A percentile compares a stretch with the other conserved stretches of the same genome.
Conservation (phyloP, 2,113 vertebrate species). For the Ophthalmolycus amberensis region DNA sequence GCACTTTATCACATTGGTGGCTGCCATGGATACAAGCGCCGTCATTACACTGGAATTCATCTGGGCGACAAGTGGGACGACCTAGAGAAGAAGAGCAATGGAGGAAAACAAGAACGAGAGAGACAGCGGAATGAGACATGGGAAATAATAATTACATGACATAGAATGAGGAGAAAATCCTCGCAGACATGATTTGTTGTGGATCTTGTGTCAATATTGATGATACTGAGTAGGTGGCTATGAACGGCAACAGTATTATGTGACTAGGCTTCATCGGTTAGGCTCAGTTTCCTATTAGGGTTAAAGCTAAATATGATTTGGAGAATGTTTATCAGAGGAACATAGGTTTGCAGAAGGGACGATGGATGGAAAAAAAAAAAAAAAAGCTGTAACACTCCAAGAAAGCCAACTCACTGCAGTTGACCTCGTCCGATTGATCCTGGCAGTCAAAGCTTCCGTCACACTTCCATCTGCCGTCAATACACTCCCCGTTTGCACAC, state of each 20-base stretch:
- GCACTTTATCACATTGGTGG: conserved; percentile 82
- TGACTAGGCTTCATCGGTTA: conserved; percentile 1
- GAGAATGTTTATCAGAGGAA: neutral
- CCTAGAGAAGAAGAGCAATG: conserved; percentile 65
- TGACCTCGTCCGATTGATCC: conserved; percentile 87
- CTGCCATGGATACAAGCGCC: conserved; percentile 87
- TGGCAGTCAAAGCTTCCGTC: conserved; percentile 84
- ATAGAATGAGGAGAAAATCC: neutral
- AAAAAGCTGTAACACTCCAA: neutral
- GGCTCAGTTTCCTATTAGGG: conserved; percentile 1
- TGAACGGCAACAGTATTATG: neutral
- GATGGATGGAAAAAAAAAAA: neutral
- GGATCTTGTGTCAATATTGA: neutral
- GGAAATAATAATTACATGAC: neutral
- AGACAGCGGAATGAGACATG: neutral
- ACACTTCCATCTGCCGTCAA: conserved; percentile 86
- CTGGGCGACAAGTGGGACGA: conserved; percentile 78
- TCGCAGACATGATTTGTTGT: neutral
- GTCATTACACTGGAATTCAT: conserved; percentile 87
- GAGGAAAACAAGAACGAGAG: neutral
- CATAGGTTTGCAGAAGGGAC: neutral
- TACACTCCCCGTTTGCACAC: conserved; percentile 85
- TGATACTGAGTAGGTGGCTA: neutral
- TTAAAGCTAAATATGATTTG: neutral
- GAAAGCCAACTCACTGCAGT: conserved; percentile 84